Evolutionary conservation across 2,797 vertebrate genomes (phyloP).

Genomic region (Crenuchus spilurus): DNA sequence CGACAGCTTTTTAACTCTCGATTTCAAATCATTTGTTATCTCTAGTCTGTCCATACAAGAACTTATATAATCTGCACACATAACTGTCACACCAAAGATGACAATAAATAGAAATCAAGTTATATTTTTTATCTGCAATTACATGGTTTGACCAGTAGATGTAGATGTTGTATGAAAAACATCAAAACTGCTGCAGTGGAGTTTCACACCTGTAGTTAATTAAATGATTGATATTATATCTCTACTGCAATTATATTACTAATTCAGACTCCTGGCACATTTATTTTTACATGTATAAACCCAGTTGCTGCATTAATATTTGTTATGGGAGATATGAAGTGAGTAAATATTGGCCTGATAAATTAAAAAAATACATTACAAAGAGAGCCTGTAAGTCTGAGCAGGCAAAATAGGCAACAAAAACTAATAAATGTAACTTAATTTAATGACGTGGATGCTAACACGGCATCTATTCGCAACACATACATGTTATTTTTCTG

Average conservation of each 20-base stretch:
- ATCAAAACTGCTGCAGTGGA: background rate
- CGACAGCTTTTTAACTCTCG: background rate
- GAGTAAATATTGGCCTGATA: too few species aligned
- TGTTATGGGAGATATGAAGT: too few species aligned
- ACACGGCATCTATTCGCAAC: too few species aligned
- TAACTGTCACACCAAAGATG: background rate
- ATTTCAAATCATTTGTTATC: background rate
- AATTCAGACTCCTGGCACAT: background rate
- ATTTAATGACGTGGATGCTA: too few species aligned
- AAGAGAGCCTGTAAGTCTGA: too few species aligned
- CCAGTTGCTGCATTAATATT: too few species aligned
- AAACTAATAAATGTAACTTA: too few species aligned
- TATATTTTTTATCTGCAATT: background rate
- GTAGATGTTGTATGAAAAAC: background rate
- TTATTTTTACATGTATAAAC: too few species aligned
- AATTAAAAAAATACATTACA: too few species aligned
- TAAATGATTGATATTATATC: background rate
- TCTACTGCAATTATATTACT: background rate
- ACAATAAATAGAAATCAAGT: background rate
- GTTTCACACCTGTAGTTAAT: background rate
- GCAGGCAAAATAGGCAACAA: too few species aligned
- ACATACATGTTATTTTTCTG: too few species aligned
- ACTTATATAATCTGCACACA: rapidly evolving
- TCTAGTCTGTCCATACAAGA: background rate
- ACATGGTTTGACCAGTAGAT: background rate